A percentile compares a stretch with the other conserved stretches of the same genome.
phyloP scores from a whole-genome alignment of 2,888 invertebrate genomes.

The Rhagonycha lutea region DNA sequence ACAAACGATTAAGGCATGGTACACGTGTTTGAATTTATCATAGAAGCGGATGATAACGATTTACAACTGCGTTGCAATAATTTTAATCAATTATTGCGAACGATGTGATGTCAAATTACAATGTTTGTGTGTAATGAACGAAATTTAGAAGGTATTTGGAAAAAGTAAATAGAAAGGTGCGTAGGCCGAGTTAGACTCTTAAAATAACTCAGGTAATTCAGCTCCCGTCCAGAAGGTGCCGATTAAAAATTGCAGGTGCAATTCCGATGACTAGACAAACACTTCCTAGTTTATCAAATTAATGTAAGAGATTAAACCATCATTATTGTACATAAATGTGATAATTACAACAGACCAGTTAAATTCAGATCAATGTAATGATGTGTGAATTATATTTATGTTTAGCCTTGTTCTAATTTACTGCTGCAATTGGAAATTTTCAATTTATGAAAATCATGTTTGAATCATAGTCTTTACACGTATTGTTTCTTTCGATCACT shows the following conservation, averaged over 20 bases:
- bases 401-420: background rate
- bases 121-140: background rate
- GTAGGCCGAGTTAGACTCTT: no score
- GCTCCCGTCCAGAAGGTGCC: no score
- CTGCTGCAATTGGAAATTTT: background rate
- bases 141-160: background rate
- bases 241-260: background rate
- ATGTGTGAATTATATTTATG: background rate
- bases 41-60: background rate
- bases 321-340: background rate
- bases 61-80: background rate
- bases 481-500: background rate
- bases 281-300: background rate
- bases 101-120: background rate
- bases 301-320: background rate
- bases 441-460: background rate
- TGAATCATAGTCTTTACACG: background rate
- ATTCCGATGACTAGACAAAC: background rate
- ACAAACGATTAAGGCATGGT: background rate
- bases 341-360: background rate
- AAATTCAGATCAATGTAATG: background rate
- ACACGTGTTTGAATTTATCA: background rate
- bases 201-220: no score
- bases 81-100: background rate
- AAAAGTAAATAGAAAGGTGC: no score